Percentiles rank a stretch among this genome's conserved stretches.
These are phyloP conservation scores for Psilopogon haemacephalus DNA, from an alignment of 2,113 vertebrate species.

Conservation along the genomic window DNA sequence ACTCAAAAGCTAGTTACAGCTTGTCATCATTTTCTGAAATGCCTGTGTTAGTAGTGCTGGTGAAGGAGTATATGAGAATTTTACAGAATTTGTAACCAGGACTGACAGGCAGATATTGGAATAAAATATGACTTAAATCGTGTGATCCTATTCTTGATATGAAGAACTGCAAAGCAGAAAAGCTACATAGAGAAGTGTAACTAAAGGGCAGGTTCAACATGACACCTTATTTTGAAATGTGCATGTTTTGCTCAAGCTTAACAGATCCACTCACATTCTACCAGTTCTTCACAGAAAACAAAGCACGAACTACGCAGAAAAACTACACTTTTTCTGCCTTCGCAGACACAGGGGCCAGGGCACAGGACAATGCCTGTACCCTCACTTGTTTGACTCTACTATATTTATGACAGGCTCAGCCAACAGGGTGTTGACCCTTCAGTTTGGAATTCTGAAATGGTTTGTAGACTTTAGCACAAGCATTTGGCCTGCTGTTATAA, in stretches of 20 bases:
- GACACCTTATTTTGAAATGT: neutral
- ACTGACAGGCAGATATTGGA: neutral
- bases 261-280: neutral
- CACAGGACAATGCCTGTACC: no score
- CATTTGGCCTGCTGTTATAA: neutral
- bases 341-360: neutral
- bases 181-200: neutral
- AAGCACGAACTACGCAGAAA: neutral
- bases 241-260: neutral
- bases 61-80: neutral
- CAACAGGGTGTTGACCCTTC: neutral
- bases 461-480: neutral
- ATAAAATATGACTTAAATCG: neutral
- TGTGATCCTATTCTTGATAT: neutral
- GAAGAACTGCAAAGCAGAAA: neutral
- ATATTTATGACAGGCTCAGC: neutral
- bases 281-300: neutral
- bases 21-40: neutral
- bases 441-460: neutral
- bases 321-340: no score
- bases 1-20: neutral
- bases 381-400: neutral
- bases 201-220: neutral
- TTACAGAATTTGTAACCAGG: neutral
- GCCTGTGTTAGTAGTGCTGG: neutral